A percentile compares a stretch with the other conserved stretches of the same genome.
Evolutionary conservation across 2,113 vertebrate species (phyloP).

Genomic region (Ciconia maguari): DNA sequence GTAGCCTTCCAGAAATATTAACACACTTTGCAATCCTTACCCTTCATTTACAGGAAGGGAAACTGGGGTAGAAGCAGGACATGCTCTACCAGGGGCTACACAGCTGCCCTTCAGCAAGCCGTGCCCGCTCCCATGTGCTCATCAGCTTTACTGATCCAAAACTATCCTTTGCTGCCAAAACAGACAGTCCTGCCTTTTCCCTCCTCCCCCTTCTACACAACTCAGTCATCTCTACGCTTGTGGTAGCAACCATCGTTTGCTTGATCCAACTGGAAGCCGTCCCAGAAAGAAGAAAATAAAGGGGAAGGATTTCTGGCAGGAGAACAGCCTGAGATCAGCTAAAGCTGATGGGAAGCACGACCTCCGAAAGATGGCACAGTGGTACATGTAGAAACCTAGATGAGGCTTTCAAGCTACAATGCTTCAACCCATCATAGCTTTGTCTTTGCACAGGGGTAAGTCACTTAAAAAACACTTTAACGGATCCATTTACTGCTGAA

Average conservation of each 20-base stretch:
- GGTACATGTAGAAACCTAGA: background rate
- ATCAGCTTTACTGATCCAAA: background rate
- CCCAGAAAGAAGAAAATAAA: conserved; percentile 8
- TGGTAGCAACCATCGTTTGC: background rate
- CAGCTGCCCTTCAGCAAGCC: background rate
- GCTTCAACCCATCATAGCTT: background rate
- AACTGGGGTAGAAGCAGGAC: background rate
- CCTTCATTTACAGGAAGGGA: background rate
- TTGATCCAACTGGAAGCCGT: background rate
- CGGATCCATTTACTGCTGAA: background rate
- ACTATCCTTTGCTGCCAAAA: background rate
- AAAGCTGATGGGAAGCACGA: background rate
- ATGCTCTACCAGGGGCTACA: background rate
- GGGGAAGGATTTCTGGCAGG: background rate
- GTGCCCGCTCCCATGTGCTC: background rate
- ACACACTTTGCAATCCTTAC: background rate
- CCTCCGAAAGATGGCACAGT: background rate
- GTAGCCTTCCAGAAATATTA: background rate
- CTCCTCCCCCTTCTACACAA: background rate
- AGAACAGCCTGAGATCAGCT: background rate
- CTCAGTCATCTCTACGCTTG: background rate
- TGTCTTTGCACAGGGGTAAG: background rate
- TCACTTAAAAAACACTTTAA: background rate
- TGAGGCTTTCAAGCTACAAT: background rate
- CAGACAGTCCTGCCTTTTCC: background rate